These are phyloP conservation scores for Propsilocerus akamusi DNA, from an alignment of 1,140 invertebrate species.

Conservation along the genomic window DNA sequence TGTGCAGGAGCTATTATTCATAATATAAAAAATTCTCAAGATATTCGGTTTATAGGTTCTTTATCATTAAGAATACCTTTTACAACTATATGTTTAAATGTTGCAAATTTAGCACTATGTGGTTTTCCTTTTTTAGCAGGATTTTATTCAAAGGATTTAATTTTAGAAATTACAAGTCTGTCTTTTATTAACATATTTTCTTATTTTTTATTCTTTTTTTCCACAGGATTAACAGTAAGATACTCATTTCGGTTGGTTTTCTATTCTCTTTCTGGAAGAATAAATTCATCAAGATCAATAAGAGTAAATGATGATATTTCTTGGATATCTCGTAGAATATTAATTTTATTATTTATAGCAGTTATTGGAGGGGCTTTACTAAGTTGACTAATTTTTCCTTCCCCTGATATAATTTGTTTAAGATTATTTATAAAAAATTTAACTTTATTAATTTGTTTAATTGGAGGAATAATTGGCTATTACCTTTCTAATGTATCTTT, in stretches of 20 bases:
- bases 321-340: constrained; percentile 27
- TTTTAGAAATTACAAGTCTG: constrained; percentile 32
- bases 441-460: constrained; percentile 23
- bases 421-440: constrained; percentile 25
- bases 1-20: constrained; percentile 39
- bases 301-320: constrained; percentile 26
- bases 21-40: constrained; percentile 33
- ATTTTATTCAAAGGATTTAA: constrained; percentile 45
- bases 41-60: constrained; percentile 35
- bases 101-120: constrained; percentile 30
- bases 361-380: constrained; percentile 25
- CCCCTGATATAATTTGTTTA: constrained; percentile 29
- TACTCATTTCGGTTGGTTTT: constrained; percentile 33
- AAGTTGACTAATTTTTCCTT: constrained; percentile 26
- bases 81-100: constrained; percentile 26
- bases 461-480: constrained; percentile 21
- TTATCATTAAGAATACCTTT: constrained; percentile 24
- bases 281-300: constrained; percentile 26
- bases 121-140: constrained; percentile 36
- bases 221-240: constrained; percentile 30
- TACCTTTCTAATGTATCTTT: constrained; percentile 22
- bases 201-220: constrained; percentile 30
- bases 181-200: constrained; percentile 28
- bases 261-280: constrained; percentile 27
- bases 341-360: constrained; percentile 28